phyloP scores from a whole-genome alignment of 2,113 vertebrate genomes.

The Phalacrocorax carbo region DNA sequence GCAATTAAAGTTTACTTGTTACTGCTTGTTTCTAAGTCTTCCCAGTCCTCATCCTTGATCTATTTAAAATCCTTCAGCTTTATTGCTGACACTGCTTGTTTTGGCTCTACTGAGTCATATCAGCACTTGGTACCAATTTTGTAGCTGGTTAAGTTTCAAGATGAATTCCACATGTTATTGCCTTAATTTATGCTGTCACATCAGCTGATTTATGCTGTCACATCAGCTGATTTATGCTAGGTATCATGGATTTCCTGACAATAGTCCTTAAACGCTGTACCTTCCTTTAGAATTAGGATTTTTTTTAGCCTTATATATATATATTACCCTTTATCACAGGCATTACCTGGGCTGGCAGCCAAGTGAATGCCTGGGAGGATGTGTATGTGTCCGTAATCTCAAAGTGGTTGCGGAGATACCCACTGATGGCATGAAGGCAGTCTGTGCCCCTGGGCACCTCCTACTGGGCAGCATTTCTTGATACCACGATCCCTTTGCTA shows the following conservation, averaged over 20 bases:
- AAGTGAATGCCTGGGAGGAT: neutral
- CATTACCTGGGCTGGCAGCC: conserved; percentile 8
- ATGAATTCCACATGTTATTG: neutral
- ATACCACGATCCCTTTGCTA: neutral
- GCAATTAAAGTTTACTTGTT: conserved; percentile 27
- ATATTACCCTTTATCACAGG: neutral
- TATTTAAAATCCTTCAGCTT: conserved; percentile 5
- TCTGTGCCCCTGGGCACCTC: neutral
- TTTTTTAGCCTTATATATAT: neutral
- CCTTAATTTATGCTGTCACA: neutral
- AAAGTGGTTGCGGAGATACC: neutral
- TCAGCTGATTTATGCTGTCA: neutral
- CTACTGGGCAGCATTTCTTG: neutral
- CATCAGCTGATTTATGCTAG: neutral
- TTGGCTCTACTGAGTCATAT: neutral
- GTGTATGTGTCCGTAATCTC: neutral
- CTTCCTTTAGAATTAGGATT: neutral
- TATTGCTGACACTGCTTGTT: neutral
- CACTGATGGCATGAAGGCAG: neutral
- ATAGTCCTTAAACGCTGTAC: neutral
- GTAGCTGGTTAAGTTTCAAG: neutral
- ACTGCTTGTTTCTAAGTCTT: neutral
- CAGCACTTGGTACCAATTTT: neutral
- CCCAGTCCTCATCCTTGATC: neutral
- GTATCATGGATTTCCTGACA: neutral